These are phyloP conservation scores for Diabrotica undecimpunctata DNA, from an alignment of 1,140 invertebrate genomes.

Conservation along the genomic window DNA sequence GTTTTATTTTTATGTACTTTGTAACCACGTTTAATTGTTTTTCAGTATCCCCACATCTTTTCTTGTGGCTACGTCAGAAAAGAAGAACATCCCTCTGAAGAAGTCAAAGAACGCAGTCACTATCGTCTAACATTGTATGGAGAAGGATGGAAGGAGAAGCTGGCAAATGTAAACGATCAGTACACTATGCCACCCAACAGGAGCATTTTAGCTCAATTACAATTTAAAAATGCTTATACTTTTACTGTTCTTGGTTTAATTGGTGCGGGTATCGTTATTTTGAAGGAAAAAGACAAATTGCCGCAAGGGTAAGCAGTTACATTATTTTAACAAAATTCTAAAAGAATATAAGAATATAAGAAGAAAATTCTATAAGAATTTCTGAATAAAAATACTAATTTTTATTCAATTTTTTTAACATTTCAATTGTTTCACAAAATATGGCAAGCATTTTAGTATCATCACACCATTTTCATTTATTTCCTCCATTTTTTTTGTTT, in stretches of 20 bases:
- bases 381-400: too few relatives aligned
- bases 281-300: conserved; percentile 74
- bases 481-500: too few relatives aligned
- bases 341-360: too few relatives aligned
- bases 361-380: too few relatives aligned
- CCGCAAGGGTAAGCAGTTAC: conserved; percentile 58
- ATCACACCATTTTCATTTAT: too few relatives aligned
- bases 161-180: conserved; percentile 58
- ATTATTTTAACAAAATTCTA: background rate
- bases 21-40: background rate
- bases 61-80: conserved; percentile 63
- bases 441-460: too few relatives aligned
- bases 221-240: conserved; percentile 58
- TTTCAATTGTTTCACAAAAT: too few relatives aligned
- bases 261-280: conserved; percentile 67
- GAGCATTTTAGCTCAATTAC: conserved; percentile 61
- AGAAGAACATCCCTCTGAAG: conserved; percentile 60
- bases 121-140: conserved; percentile 71
- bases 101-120: conserved; percentile 56
- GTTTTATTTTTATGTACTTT: too few relatives aligned
- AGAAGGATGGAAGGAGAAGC: conserved; percentile 72
- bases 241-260: conserved; percentile 63
- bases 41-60: conserved; percentile 61
- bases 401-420: too few relatives aligned
- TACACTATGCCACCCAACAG: conserved; percentile 63